phyloP scores from a whole-genome alignment of 2,113 vertebrate species.

The Castor canadensis region DNA sequence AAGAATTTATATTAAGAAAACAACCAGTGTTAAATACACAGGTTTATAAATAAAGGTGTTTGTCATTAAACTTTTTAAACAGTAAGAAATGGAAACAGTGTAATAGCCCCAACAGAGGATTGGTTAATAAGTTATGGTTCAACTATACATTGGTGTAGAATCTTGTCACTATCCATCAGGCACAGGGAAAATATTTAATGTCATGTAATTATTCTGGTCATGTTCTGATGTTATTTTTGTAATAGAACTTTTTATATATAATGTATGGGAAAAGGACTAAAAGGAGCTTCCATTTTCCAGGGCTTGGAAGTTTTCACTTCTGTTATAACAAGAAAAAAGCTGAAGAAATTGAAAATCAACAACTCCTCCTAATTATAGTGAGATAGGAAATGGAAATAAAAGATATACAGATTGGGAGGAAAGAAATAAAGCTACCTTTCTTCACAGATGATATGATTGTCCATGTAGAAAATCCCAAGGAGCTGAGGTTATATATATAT shows the following conservation, averaged over 20 bases:
- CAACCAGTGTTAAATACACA: not conserved
- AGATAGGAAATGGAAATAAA: not conserved
- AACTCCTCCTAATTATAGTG: not conserved
- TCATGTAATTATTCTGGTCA: not conserved
- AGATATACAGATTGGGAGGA: not conserved
- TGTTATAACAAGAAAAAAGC: not conserved
- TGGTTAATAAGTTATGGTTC: constrained; percentile 31
- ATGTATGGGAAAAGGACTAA: not conserved
- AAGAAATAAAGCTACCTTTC: not conserved
- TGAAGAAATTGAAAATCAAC: not conserved
- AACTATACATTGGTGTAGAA: not conserved
- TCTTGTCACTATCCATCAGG: not conserved
- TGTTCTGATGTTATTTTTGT: constrained; percentile 5
- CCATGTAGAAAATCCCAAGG: not conserved
- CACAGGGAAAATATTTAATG: not conserved
- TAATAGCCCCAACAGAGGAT: not conserved
- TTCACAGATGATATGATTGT: not conserved
- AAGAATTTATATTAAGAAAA: constrained; percentile 47
- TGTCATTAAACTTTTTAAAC: not conserved
- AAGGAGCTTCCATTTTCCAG: not conserved
- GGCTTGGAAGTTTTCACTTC: not conserved
- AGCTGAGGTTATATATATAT: not conserved
- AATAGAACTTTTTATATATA: not conserved
- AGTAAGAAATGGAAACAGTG: not conserved
- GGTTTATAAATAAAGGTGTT: not conserved